Conservation (phyloP, 2,888 invertebrate genomes). For the Rhabditophanes sp. region DNA sequence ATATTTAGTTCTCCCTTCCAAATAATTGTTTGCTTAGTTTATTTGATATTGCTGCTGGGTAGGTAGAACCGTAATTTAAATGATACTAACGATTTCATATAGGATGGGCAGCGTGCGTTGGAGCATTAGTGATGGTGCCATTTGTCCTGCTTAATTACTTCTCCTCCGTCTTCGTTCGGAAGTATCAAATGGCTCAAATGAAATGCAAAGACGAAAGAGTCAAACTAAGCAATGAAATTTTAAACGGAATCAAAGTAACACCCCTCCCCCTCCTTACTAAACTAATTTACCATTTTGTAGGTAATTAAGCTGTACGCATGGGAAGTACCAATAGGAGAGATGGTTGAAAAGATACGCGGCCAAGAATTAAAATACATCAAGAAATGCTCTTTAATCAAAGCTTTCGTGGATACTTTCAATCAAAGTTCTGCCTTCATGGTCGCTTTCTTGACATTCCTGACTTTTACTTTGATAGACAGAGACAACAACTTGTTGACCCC, state of each 20-base stretch:
- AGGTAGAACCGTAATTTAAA: too few species aligned
- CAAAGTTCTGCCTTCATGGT: slow-evolving; percentile 48
- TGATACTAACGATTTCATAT: too few species aligned
- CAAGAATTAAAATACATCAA: slow-evolving; percentile 66
- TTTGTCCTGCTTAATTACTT: slow-evolving; percentile 53
- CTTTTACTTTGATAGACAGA: slow-evolving; percentile 55
- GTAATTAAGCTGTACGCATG: slow-evolving; percentile 50
- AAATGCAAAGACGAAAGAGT: slow-evolving; percentile 79
- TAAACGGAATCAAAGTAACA: slow-evolving; percentile 72
- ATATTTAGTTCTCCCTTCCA: too few species aligned
- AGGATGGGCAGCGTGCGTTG: too few species aligned
- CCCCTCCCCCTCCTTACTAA: too few species aligned
- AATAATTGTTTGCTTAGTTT: too few species aligned
- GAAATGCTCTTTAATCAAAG: slow-evolving; percentile 71
- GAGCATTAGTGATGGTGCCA: too few species aligned
- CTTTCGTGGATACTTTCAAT: too few species aligned
- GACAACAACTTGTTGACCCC: slow-evolving; percentile 23
- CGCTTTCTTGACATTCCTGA: slow-evolving; percentile 65
- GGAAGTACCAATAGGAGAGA: slow-evolving; percentile 51
- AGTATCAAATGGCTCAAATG: slow-evolving; percentile 59
- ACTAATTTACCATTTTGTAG: too few species aligned
- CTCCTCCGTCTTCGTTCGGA: slow-evolving; percentile 9
- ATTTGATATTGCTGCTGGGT: too few species aligned
- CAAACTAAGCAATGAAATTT: slow-evolving; percentile 77
- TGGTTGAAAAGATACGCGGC: slow-evolving; percentile 67